phyloP scores from a whole-genome alignment of 2,113 vertebrate genomes.

The Osmerus mordax region DNA sequence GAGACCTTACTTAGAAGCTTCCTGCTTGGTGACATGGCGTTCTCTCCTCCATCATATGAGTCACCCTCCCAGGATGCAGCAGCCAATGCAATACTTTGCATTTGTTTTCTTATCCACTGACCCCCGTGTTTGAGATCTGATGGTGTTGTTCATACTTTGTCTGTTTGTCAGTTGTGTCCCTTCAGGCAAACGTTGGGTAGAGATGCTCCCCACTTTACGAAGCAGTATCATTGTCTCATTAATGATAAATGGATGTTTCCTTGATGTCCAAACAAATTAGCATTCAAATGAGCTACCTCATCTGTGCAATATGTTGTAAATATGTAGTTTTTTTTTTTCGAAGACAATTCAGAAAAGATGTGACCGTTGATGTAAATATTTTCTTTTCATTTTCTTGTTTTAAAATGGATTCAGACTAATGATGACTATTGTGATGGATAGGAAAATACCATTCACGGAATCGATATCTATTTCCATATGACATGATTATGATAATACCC shows the following conservation, averaged over 20 bases:
- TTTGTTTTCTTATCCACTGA: too few species aligned
- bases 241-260: slow-evolving; percentile 64
- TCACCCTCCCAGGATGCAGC: too few species aligned
- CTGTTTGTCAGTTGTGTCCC: slow-evolving; percentile 5
- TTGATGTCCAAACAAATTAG: slow-evolving; percentile 81
- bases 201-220: slow-evolving; percentile 36
- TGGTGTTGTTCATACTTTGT: not conserved
- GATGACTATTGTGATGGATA: slow-evolving; percentile 76
- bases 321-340: slow-evolving; percentile 62
- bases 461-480: slow-evolving; percentile 77
- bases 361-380: slow-evolving; percentile 83
- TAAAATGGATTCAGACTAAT: slow-evolving; percentile 61
- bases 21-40: too few species aligned
- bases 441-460: slow-evolving; percentile 79
- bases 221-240: slow-evolving; percentile 48
- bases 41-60: too few species aligned
- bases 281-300: slow-evolving; percentile 89
- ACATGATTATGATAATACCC: slow-evolving; percentile 63
- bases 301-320: slow-evolving; percentile 73
- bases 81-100: too few species aligned
- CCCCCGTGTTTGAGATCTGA: too few species aligned
- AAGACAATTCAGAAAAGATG: slow-evolving; percentile 67
- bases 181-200: slow-evolving; percentile 18
- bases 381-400: slow-evolving; percentile 70
- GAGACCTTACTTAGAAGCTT: too few species aligned